A percentile compares a stretch with the other conserved stretches of the same genome.
These are phyloP conservation scores for Donacobius atricapilla DNA, from an alignment of 2,113 vertebrate genomes.

Conservation along the genomic window DNA sequence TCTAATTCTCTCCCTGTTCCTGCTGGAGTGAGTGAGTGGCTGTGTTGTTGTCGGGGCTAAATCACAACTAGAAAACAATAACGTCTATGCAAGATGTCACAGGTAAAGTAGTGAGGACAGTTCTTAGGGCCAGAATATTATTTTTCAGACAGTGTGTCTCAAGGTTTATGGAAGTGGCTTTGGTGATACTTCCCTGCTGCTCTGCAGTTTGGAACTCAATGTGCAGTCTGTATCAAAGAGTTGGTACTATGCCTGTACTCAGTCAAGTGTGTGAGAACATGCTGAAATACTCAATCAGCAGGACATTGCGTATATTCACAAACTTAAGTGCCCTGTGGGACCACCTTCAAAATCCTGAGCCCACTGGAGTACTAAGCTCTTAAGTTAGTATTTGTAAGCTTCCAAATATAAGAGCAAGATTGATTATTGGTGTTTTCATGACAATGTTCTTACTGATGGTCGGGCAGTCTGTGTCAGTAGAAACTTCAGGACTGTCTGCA, in stretches of 20 bases:
- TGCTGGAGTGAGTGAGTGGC: background rate
- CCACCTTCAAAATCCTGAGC: background rate
- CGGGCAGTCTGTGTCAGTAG: slow-evolving; percentile 75
- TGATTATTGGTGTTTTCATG: background rate
- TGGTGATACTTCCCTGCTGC: background rate
- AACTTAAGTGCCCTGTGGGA: background rate
- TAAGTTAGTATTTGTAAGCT: background rate
- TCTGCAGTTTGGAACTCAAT: background rate
- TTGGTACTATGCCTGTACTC: background rate
- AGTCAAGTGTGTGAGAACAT: background rate
- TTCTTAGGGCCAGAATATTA: background rate
- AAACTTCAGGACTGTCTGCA: slow-evolving; percentile 71
- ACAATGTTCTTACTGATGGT: slow-evolving; percentile 75
- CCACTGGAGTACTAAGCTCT: background rate
- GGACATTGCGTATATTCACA: background rate
- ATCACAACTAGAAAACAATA: background rate
- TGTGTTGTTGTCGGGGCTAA: background rate
- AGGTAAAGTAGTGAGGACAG: background rate
- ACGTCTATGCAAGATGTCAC: background rate
- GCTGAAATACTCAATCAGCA: background rate
- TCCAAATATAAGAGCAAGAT: slow-evolving; percentile 23
- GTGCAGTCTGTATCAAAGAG: background rate
- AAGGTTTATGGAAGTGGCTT: background rate
- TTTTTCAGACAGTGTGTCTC: background rate
- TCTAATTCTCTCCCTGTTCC: background rate